A percentile compares a stretch with the other conserved stretches of the same genome.
phyloP scores from a whole-genome alignment of 2,113 vertebrate species.

The Caranx melampygus region DNA sequence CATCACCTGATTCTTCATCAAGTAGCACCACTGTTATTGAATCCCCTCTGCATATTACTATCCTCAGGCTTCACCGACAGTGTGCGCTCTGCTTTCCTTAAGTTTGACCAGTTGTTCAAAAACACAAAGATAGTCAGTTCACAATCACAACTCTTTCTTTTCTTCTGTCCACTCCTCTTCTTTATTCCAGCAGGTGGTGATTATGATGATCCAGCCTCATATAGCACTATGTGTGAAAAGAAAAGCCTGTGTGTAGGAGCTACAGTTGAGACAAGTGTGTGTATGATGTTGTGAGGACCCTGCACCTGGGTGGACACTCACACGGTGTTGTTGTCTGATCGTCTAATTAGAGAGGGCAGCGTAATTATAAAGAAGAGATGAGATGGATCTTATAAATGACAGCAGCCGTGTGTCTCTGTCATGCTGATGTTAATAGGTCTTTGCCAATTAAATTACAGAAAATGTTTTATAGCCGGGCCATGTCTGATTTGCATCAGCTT shows the following conservation, averaged over 20 bases:
- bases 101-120: too few relatives aligned
- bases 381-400: background rate
- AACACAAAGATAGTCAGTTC: too few relatives aligned
- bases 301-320: slow-evolving; percentile 26
- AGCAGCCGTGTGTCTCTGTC: background rate
- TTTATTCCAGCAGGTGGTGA: slow-evolving; percentile 51
- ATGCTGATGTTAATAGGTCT: background rate
- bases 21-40: too few relatives aligned
- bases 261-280: background rate
- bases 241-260: background rate
- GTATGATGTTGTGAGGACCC: background rate
- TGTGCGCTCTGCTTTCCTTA: too few relatives aligned
- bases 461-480: too few relatives aligned
- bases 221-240: slow-evolving; percentile 21
- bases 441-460: background rate
- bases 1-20: too few relatives aligned
- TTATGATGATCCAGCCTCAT: slow-evolving; percentile 30
- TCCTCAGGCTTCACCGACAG: too few relatives aligned
- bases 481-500: too few relatives aligned
- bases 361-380: background rate
- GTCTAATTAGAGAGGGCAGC: background rate
- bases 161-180: background rate
- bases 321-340: background rate
- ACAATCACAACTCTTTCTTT: background rate
- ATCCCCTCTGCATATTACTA: too few relatives aligned